Base-by-base conservation (phyloP, 2,888 invertebrate species). In the Tachystola acroxantha region DNA sequence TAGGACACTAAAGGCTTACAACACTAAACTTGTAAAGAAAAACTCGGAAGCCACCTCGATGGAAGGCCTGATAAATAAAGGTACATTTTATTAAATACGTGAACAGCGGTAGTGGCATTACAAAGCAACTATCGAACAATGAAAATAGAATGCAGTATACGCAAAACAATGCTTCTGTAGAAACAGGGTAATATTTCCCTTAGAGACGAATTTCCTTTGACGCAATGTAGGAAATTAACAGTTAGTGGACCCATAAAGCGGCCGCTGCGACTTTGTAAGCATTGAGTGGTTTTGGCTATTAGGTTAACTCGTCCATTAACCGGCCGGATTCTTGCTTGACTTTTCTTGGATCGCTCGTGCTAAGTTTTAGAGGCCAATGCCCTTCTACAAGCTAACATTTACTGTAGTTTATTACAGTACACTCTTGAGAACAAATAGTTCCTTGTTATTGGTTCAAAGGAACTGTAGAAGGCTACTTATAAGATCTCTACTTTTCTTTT, bases 281-380 rank as follows among this genome's bases (percentile, higher is more conserved):
- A 82, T 82, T 80, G 82, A 85, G 82, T 81, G 85, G 80, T 85
- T 85, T 85, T 64, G 62, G 81, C 85, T 84, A 82, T 85, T 82
- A 85, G 70, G 76, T 79, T 81, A 82, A 80, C 77, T 80, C 68
- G 69, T 64, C 78, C 80, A 82, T 85, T 82, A 78, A 77, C 64
- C 71, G 65, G 66, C 66, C 69, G 51, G 71, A 75, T 76, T 74
- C 67, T 63, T 64, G 74, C 72, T 70, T 72, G 70, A 74, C 70
- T 72, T 66, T 47, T 64, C 67, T 63, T 62, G 64, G 66, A 66
- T 63, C 61, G 59, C 50, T 53, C 32, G 20, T 14, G n/a, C 25
- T 25, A 10, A 24, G 24, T 11, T 20, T 12, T 22, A 11, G 16
- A 11, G 11, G 11, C 7, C 32, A 19, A 30, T 12, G 11, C 10